Conservation (phyloP, 2,113 vertebrate species). For the Ranitomeya imitator region DNA sequence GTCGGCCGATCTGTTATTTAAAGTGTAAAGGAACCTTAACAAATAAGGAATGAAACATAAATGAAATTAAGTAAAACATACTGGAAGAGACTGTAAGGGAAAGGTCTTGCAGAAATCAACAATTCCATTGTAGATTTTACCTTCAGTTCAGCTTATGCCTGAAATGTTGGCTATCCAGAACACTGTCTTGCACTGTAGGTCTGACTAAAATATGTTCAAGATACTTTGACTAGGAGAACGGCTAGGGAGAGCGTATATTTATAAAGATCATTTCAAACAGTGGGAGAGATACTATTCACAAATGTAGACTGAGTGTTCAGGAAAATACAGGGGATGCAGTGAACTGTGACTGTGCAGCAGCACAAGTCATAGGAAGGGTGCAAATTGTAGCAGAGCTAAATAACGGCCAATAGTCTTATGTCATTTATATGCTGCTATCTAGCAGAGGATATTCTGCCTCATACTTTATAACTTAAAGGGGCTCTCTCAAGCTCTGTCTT, state of each 20-base stretch:
- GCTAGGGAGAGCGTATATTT: neutral
- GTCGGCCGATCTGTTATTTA: no score
- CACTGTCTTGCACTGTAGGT: neutral
- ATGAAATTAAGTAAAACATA: neutral
- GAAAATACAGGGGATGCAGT: neutral
- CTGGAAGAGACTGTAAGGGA: neutral
- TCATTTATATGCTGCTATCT: neutral
- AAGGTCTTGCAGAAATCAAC: neutral
- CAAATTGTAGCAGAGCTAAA: neutral
- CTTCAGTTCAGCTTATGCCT: neutral
- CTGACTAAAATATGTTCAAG: neutral
- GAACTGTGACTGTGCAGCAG: neutral
- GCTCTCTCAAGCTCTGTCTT: no score
- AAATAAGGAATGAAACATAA: no score
- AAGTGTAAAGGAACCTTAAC: no score
- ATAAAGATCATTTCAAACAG: neutral
- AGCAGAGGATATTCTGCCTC: neutral
- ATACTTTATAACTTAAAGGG: neutral
- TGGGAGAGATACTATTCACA: neutral
- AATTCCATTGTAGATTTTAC: neutral
- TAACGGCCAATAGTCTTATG: neutral
- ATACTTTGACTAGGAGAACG: neutral
- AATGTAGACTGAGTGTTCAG: neutral
- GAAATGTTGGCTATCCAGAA: neutral
- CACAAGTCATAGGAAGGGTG: neutral